These are phyloP conservation scores for Notolabrus celidotus DNA, from an alignment of 2,797 vertebrate genomes.

Conservation along the genomic window DNA sequence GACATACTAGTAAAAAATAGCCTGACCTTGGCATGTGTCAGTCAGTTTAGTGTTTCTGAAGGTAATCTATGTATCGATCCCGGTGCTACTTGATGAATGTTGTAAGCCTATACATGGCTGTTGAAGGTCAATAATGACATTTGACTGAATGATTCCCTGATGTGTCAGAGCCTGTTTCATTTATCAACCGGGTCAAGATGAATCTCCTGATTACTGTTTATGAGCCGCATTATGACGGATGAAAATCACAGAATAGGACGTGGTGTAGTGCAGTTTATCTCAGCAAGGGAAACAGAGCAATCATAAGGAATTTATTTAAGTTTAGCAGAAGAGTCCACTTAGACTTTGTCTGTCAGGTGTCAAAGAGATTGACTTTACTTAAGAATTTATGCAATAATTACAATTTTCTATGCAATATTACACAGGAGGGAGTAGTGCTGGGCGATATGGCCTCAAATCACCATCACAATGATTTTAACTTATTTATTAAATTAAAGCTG, in stretches of 20 bases:
- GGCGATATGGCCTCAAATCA: too few relatives aligned
- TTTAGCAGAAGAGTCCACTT: too few relatives aligned
- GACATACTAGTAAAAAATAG: constrained; percentile 53
- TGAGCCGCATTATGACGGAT: background rate
- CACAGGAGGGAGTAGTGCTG: too few relatives aligned
- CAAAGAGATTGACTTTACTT: too few relatives aligned
- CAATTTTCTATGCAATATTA: too few relatives aligned
- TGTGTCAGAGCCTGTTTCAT: constrained; percentile 20
- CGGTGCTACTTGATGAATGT: constrained; percentile 68
- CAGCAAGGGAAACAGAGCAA: background rate
- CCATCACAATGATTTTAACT: too few relatives aligned
- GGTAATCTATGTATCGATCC: constrained; percentile 70
- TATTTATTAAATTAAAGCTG: too few relatives aligned
- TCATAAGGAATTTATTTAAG: too few relatives aligned
- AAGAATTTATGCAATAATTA: too few relatives aligned
- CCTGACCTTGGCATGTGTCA: constrained; percentile 57
- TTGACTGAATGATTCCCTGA: constrained; percentile 50
- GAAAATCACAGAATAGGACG: constrained; percentile 1
- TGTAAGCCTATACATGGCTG: constrained; percentile 60
- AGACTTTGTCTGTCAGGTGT: too few relatives aligned
- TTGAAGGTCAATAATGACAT: constrained; percentile 66
- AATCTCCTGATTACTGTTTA: constrained; percentile 1
- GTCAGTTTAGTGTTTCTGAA: constrained; percentile 70
- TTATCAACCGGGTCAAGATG: constrained; percentile 22
- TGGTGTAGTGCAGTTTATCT: background rate